Evolutionary conservation across 2,113 vertebrate genomes (phyloP), one percentile per base, ranked within the genome.

Genomic region (Anser brachyrhynchus): DNA sequence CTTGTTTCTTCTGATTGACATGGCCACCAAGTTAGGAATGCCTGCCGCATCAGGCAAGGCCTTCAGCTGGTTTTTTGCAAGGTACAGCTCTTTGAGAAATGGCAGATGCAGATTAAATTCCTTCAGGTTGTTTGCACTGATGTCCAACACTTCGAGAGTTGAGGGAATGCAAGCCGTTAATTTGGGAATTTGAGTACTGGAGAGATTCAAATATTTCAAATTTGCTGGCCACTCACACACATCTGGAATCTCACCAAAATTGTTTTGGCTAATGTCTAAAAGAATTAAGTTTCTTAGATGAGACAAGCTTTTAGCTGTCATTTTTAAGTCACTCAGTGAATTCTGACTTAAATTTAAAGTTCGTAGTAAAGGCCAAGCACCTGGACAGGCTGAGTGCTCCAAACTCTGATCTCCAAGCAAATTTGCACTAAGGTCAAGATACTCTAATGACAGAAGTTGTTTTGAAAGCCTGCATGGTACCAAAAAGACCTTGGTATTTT

Each of bases 41-140:
- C 49, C 64, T 20, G 66, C 15, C 2, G 97, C 98, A 9, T 80
- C 92, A 0, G 99, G 99, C 19, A 99, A 93, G 3, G 62, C 89
- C 80, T 96, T 97, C 86, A 99, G 83, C 83, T 98, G 99, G 96
- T 99, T 99, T 71, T 97, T 97, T 18, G 98, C 96, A 11, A 99
- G 97, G 85, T 98, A 95, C 55, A 99, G 98, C 92, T 98, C 98
- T 78, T 67, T 97, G 19, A 99, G 98, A 10, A 21, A 9, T 0
- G 98, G 98, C 13, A 99, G 97, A 1, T 9, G 9, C 82, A 98
- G 43, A 2, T 33, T 43, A 97, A 99, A 98, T 8, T 62, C 86
- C 13, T 69, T 43, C 15, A 99, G 98, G 44, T 98, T 94, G 54
- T 99, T 99, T 31, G 96, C 88, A 25, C 98, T 99, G n/a, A 99